phyloP scores from a whole-genome alignment of 92 coral and sea anemone species.

The Bergia puertoricense region DNA sequence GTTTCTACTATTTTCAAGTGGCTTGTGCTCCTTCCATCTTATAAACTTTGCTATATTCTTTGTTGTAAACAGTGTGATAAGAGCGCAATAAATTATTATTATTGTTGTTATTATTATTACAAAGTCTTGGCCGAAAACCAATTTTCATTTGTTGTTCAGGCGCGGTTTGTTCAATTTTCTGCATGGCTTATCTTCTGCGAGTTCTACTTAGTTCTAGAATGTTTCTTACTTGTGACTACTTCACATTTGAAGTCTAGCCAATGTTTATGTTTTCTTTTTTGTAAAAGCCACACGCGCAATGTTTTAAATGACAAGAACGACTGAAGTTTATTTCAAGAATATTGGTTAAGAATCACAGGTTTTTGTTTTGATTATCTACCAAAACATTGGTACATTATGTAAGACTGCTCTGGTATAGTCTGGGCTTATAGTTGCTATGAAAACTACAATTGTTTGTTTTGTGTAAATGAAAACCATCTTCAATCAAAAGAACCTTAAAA shows the following conservation, averaged over 20 bases:
- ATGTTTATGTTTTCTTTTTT: neutral
- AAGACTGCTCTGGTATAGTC: neutral
- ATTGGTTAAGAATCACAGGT: neutral
- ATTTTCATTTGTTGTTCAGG: no score
- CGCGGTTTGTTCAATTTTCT: no score
- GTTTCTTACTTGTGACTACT: neutral
- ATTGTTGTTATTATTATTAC: no score
- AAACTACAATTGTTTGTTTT: neutral
- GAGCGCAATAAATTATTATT: no score
- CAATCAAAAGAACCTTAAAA: neutral
- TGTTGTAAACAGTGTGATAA: no score
- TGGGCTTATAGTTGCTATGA: neutral
- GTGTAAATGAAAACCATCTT: neutral
- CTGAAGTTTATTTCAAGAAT: neutral
- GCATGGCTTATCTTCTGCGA: no score
- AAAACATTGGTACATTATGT: neutral
- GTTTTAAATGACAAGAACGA: neutral
- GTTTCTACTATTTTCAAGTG: no score
- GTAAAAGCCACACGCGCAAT: neutral
- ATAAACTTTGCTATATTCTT: no score
- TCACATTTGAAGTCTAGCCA: neutral
- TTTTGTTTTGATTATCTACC: neutral
- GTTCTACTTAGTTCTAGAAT: no score
- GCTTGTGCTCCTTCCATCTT: no score
- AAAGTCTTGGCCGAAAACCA: no score